Conservation (phyloP, 2,888 invertebrate genomes). For the Elysia crispata region DNA sequence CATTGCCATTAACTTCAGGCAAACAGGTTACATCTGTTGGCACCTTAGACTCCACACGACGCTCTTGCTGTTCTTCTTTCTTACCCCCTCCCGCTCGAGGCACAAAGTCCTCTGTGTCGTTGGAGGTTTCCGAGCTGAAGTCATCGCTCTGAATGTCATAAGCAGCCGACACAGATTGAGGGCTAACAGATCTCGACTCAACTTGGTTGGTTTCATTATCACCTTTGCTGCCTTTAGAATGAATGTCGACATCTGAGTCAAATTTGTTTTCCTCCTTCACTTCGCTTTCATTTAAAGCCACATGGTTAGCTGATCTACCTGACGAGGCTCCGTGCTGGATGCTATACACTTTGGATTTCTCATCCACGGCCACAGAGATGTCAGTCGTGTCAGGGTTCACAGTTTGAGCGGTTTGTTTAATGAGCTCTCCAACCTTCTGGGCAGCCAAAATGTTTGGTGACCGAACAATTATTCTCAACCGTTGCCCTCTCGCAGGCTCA, state of each 20-base stretch:
- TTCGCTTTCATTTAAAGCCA: not conserved
- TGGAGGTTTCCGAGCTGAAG: constrained; percentile 50
- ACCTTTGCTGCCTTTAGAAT: constrained; percentile 12
- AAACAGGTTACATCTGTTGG: not conserved
- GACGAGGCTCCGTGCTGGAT: not conserved
- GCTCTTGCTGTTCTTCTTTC: not conserved
- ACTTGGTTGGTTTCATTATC: constrained; percentile 4
- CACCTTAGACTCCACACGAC: not conserved
- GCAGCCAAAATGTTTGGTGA: constrained; percentile 47
- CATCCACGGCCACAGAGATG: not conserved
- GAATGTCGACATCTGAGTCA: not conserved
- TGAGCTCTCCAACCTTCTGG: constrained; percentile 46
- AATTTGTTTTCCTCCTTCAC: not conserved
- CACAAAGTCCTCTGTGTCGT: constrained; percentile 41
- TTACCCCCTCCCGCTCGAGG: not conserved
- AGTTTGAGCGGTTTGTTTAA: constrained; percentile 40
- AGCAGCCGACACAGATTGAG: constrained; percentile 47
- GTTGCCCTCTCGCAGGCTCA: constrained; percentile 36
- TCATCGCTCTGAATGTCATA: constrained; percentile 54
- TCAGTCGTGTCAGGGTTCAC: constrained; percentile 22
- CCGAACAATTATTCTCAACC: constrained; percentile 41
- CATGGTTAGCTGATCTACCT: not conserved
- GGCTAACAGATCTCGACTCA: constrained; percentile 35
- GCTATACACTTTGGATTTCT: too few relatives aligned
- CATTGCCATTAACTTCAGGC: not conserved